Evolutionary conservation across 2,113 vertebrate genomes (phyloP).

Genomic region (Asarcornis scutulata): DNA sequence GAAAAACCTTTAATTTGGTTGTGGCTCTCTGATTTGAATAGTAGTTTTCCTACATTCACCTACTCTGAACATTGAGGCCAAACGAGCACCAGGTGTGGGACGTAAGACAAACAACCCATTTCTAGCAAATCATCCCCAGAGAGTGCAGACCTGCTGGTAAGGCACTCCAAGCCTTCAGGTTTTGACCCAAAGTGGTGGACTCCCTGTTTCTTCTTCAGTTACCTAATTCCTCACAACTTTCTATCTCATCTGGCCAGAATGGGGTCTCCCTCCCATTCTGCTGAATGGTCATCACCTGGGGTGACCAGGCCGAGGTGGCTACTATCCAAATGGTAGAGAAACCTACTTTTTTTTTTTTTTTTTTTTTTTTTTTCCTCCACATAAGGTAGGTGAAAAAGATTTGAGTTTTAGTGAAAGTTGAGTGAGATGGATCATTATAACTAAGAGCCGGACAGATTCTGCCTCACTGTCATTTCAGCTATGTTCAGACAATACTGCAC

Average conservation of each 20-base stretch:
- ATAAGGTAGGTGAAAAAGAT: background rate
- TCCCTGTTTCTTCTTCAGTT: background rate
- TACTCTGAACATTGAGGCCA: background rate
- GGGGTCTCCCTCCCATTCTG: accelerated
- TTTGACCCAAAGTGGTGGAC: background rate
- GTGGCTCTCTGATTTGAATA: background rate
- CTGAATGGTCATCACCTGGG: accelerated
- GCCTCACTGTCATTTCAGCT: background rate
- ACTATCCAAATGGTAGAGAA: background rate
- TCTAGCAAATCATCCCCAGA: background rate
- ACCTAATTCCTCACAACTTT: background rate
- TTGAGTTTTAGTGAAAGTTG: background rate
- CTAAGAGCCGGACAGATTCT: background rate
- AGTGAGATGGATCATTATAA: background rate
- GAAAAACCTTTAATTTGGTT: background rate
- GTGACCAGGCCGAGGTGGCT: background rate
- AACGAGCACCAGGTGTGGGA: background rate
- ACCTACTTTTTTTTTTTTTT: background rate
- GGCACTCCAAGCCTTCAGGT: background rate
- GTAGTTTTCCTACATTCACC: background rate
- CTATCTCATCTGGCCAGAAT: background rate
- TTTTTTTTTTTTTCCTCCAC: background rate
- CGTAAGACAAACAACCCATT: background rate
- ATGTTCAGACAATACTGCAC: background rate
- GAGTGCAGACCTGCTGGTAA: background rate